Percentiles rank a stretch among this genome's conserved stretches.
Evolutionary conservation across 2,888 invertebrate genomes (phyloP).

Genomic region (Drosophila tanythrix): DNA sequence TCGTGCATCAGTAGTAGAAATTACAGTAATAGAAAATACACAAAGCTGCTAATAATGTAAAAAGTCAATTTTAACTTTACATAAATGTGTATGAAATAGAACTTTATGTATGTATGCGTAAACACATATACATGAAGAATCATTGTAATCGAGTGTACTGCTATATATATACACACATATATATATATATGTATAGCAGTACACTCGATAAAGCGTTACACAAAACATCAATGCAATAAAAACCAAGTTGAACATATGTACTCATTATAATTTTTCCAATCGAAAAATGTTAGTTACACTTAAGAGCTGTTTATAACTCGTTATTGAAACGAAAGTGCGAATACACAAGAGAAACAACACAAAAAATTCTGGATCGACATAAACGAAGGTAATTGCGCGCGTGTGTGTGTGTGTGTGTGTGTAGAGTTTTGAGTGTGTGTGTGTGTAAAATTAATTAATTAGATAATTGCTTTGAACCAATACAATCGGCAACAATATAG

Average conservation of each 20-base stretch:
- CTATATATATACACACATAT: background rate
- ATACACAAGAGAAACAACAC: conserved; percentile 10
- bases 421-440: background rate
- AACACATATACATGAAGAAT: conserved; percentile 15
- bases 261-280: conserved; percentile 53
- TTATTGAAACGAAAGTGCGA: conserved; percentile 14
- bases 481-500: background rate
- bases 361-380: background rate
- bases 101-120: conserved; percentile 13
- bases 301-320: conserved; percentile 46
- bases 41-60: conserved; percentile 61
- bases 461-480: background rate
- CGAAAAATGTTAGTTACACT: conserved; percentile 61
- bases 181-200: conserved; percentile 6
- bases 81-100: conserved; percentile 28
- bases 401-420: conserved; percentile 6
- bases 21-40: conserved; percentile 10
- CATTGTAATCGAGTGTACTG: conserved; percentile 5
- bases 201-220: conserved; percentile 8
- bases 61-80: conserved; percentile 72
- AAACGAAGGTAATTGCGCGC: background rate
- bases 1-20: conserved; percentile 13
- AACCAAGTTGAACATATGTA: conserved; percentile 60
- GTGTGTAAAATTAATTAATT: background rate
- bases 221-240: conserved; percentile 11